A percentile compares a stretch with the other conserved stretches of the same genome.
Conservation (phyloP, 1,140 invertebrate species). For the Eumeta japonica region DNA sequence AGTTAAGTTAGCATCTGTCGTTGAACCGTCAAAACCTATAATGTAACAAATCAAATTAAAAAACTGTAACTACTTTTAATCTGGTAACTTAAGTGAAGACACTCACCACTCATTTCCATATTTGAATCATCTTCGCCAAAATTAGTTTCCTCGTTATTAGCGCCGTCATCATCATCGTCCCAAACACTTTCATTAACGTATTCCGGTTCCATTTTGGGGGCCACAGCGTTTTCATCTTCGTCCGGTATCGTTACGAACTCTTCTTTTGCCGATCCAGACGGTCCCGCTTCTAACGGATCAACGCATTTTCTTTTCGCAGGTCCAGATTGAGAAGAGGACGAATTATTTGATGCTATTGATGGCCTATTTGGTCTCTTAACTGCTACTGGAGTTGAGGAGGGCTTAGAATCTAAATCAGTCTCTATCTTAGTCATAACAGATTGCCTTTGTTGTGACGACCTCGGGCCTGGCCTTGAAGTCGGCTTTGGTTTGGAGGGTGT, state of each 20-base stretch:
- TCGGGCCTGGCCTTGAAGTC: slow-evolving; percentile 57
- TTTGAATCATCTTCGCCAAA: slow-evolving; percentile 58
- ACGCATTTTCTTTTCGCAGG: slow-evolving; percentile 58
- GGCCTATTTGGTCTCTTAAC: slow-evolving; percentile 60
- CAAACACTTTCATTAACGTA: slow-evolving; percentile 56
- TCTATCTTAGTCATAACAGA: slow-evolving; percentile 58
- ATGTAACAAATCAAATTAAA: slow-evolving; percentile 6
- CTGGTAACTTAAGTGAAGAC: too few relatives aligned
- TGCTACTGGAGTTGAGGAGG: slow-evolving; percentile 57
- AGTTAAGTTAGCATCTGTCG: slow-evolving; percentile 53
- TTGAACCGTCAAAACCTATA: slow-evolving; percentile 53
- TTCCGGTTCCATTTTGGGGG: slow-evolving; percentile 59
- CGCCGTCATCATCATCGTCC: slow-evolving; percentile 56
- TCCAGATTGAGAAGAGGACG: slow-evolving; percentile 56
- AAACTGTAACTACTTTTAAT: too few relatives aligned
- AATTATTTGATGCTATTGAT: slow-evolving; percentile 58
- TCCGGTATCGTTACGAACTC: slow-evolving; percentile 59
- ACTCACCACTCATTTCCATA: slow-evolving; percentile 58
- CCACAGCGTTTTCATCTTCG: slow-evolving; percentile 55
- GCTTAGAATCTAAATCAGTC: slow-evolving; percentile 60
- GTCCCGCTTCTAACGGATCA: slow-evolving; percentile 55
- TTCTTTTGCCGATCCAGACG: slow-evolving; percentile 52
- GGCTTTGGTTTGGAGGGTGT: slow-evolving; percentile 58
- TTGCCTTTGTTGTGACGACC: slow-evolving; percentile 59
- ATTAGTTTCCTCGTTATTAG: slow-evolving; percentile 57